A percentile compares a stretch with the other conserved stretches of the same genome.
phyloP scores from a whole-genome alignment of 2,888 invertebrate genomes.

The Tortrix viridana region DNA sequence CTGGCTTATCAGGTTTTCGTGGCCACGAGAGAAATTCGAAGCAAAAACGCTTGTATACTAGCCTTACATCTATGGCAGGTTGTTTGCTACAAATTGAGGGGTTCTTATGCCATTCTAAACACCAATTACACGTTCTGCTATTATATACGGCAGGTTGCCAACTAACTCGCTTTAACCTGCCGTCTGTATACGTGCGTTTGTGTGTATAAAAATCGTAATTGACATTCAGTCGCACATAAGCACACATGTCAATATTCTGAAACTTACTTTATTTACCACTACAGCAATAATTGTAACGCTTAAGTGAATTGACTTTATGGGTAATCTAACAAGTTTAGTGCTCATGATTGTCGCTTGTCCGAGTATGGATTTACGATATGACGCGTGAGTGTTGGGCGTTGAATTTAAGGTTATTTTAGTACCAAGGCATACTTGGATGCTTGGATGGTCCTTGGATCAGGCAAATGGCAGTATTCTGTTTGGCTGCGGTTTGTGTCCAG shows the following conservation, averaged over 20 bases:
- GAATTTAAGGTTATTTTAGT: constrained; percentile 21
- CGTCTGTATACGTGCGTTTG: too few relatives aligned
- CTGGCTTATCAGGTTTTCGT: constrained; percentile 22
- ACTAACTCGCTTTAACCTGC: not conserved
- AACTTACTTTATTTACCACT: too few relatives aligned
- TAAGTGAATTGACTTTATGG: too few relatives aligned
- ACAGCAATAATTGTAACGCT: too few relatives aligned
- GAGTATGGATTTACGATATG: too few relatives aligned
- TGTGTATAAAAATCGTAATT: too few relatives aligned
- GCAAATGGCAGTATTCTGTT: constrained; percentile 18
- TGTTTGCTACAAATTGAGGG: constrained; percentile 30
- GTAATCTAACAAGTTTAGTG: too few relatives aligned
- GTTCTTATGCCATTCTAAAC: constrained; percentile 26
- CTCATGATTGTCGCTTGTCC: too few relatives aligned
- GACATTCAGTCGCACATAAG: too few relatives aligned
- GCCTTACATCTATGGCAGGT: constrained; percentile 26
- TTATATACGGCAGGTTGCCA: constrained; percentile 25
- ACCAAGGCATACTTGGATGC: not conserved
- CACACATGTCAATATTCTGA: too few relatives aligned
- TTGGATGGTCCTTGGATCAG: constrained; percentile 3
- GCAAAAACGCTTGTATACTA: constrained; percentile 25
- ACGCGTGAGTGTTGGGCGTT: too few relatives aligned
- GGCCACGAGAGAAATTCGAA: constrained; percentile 30
- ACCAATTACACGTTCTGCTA: constrained; percentile 23
- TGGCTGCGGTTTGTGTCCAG: constrained; percentile 13